Evolutionary conservation across 1,140 invertebrate genomes (phyloP).

Genomic region (Bombus waltoni): DNA sequence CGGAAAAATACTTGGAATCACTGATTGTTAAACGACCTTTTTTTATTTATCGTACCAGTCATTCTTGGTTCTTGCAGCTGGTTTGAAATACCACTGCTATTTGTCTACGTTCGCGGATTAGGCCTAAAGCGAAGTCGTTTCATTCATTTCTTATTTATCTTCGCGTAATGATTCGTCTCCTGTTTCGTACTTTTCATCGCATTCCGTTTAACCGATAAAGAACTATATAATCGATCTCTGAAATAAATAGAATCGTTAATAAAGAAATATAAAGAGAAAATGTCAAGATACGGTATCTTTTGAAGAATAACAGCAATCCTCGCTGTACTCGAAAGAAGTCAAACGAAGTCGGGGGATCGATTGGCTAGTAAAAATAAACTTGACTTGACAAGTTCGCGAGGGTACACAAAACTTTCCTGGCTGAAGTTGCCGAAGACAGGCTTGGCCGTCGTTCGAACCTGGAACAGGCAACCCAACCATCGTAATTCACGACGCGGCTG

Average conservation of each 20-base stretch:
- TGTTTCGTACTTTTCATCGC: too few relatives aligned
- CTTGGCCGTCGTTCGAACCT: background rate
- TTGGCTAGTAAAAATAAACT: constrained; percentile 58
- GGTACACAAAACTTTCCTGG: constrained; percentile 49
- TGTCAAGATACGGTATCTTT: background rate
- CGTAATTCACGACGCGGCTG: constrained; percentile 19
- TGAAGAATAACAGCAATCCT: background rate
- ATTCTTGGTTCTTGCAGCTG: background rate
- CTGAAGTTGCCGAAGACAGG: constrained; percentile 43
- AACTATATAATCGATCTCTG: background rate
- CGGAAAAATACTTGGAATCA: background rate
- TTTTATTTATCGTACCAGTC: background rate
- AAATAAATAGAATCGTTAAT: background rate
- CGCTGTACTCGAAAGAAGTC: background rate
- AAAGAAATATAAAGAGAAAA: background rate
- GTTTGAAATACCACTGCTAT: too few relatives aligned
- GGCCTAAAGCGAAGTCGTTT: too few relatives aligned
- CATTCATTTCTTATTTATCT: too few relatives aligned
- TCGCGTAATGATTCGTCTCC: too few relatives aligned
- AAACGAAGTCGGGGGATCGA: constrained; percentile 23
- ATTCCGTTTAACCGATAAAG: too few relatives aligned
- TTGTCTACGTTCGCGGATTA: too few relatives aligned
- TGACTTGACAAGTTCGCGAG: constrained; percentile 37
- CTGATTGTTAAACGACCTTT: background rate
- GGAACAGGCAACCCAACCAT: constrained; percentile 10